Evolutionary conservation across 1,140 invertebrate genomes (phyloP).

Genomic region (Atta colombica): DNA sequence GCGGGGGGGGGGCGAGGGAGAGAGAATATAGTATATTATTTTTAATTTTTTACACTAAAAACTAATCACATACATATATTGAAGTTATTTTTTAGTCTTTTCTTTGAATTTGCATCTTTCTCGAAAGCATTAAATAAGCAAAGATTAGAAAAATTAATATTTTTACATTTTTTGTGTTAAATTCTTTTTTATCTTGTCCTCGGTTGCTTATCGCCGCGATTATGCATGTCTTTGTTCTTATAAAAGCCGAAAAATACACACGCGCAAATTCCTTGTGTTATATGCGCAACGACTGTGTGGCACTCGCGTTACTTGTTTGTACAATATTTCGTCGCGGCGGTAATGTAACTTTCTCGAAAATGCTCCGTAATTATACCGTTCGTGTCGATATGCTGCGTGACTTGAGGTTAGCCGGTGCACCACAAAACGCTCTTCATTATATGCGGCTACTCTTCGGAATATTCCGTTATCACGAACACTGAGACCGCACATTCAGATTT

Average conservation of each 20-base stretch:
- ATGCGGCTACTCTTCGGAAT: slow-evolving; percentile 56
- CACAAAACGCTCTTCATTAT: slow-evolving; percentile 71
- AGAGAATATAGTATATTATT: too few species aligned
- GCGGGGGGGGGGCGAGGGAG: too few species aligned
- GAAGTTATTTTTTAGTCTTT: too few species aligned
- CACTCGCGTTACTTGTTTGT: not conserved
- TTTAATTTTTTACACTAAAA: too few species aligned
- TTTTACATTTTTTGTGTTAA: not conserved
- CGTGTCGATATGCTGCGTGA: slow-evolving; percentile 74
- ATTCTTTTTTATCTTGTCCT: not conserved
- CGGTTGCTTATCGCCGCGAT: not conserved
- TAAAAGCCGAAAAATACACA: slow-evolving; percentile 19
- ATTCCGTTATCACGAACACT: slow-evolving; percentile 55
- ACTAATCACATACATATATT: too few species aligned
- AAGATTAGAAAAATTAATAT: not conserved
- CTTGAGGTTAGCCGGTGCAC: slow-evolving; percentile 70
- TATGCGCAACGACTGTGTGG: not conserved
- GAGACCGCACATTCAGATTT: slow-evolving; percentile 54
- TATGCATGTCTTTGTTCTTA: not conserved
- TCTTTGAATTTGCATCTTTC: too few species aligned
- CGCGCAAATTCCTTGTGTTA: slow-evolving; percentile 8
- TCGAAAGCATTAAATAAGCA: not conserved
- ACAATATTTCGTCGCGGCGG: slow-evolving; percentile 7
- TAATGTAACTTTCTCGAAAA: slow-evolving; percentile 51
- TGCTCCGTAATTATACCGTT: slow-evolving; percentile 69